Evolutionary conservation across 2,797 vertebrate species (phyloP).

Genomic region (Brachyalestes nurse): DNA sequence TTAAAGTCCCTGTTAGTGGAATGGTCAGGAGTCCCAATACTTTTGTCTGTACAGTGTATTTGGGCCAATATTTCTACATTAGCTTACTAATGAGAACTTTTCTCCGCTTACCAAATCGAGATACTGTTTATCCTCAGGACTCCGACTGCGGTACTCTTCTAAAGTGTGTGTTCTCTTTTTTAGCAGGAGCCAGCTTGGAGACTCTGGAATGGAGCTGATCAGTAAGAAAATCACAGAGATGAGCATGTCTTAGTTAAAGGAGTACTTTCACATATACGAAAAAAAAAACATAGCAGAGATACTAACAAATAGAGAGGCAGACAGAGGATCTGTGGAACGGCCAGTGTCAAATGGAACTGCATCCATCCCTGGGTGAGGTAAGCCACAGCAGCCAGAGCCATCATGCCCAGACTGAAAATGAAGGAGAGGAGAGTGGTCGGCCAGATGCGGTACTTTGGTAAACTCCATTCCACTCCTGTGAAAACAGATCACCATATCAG

Average conservation of each 20-base stretch:
- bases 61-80: not conserved
- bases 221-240: not conserved
- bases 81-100: not conserved
- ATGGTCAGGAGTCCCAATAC: too few species aligned
- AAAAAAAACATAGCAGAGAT: not conserved
- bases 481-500: not conserved
- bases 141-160: slow-evolving; percentile 68
- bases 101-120: slow-evolving; percentile 68
- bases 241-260: not conserved
- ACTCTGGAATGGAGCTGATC: slow-evolving; percentile 73
- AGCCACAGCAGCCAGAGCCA: slow-evolving; percentile 69
- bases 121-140: slow-evolving; percentile 64
- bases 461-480: slow-evolving; percentile 78
- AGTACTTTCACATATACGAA: not conserved
- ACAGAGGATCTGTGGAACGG: slow-evolving; percentile 74
- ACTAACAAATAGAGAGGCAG: slow-evolving; percentile 73
- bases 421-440: slow-evolving; percentile 71
- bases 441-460: slow-evolving; percentile 68
- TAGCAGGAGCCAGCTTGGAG: slow-evolving; percentile 73
- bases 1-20: too few species aligned
- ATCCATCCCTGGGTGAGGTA: slow-evolving; percentile 69
- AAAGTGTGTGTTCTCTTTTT: slow-evolving; percentile 64
- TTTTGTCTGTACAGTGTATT: too few species aligned
- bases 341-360: slow-evolving; percentile 69
- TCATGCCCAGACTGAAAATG: slow-evolving; percentile 78